phyloP scores from a whole-genome alignment of 2,797 vertebrate genomes.

The Cuculus canorus region DNA sequence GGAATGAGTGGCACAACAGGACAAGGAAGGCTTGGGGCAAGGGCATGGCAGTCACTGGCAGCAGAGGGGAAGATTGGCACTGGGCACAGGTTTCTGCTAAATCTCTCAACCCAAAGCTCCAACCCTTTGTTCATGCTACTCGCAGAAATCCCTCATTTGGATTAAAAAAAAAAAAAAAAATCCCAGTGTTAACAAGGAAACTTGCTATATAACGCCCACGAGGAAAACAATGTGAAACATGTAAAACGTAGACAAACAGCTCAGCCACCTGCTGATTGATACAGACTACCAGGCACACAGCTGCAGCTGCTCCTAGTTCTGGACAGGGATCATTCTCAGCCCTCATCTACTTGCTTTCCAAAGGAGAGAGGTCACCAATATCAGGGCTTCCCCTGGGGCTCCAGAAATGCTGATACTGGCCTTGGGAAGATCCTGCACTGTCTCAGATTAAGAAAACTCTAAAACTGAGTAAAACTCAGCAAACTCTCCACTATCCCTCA shows the following conservation, averaged over 20 bases:
- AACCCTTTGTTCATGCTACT: background rate
- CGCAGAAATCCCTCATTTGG: background rate
- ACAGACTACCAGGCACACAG: background rate
- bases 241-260: background rate
- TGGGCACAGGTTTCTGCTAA: background rate
- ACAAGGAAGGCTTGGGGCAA: background rate
- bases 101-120: background rate
- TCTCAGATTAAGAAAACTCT: background rate
- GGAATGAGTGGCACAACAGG: background rate
- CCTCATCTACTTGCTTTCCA: background rate
- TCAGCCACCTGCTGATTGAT: constrained; percentile 14
- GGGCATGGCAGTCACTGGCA: background rate
- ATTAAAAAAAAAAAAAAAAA: background rate
- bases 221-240: background rate
- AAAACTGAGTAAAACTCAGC: background rate
- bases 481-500: background rate
- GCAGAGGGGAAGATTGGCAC: accelerated
- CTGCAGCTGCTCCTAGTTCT: background rate
- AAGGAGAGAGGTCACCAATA: background rate
- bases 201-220: background rate
- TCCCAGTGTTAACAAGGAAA: background rate
- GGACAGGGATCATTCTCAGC: background rate
- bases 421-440: background rate
- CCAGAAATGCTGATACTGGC: background rate
- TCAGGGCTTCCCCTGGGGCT: background rate